Base-by-base conservation (phyloP, 2,113 vertebrate genomes). In the Pagrus major region DNA sequence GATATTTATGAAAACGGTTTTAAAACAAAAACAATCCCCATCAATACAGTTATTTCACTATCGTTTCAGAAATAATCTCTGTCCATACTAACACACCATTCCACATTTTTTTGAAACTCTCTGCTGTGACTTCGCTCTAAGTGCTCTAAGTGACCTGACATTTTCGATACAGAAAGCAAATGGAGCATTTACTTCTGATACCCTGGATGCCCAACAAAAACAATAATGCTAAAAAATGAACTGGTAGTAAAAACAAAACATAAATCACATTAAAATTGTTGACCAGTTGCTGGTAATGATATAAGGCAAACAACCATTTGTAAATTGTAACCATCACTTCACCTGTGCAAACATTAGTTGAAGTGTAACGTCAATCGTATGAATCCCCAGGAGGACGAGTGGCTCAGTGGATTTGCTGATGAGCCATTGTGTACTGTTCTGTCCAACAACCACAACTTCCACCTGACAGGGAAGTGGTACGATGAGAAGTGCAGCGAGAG, bases 381-480 rank as follows among this genome's bases (percentile, higher is more conserved):
- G 29, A 56, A 14, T 33, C 27, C 9, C 15, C 78, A 92, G 92
- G 84, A 90, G 12, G 86, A 92, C 0, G 88, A 89, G 0, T 93
- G 90, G 91, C 76, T 91, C 25, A 72, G 29, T 85, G 92, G 84
- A 44, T 92, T 82, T 15, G 64, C 81, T 3, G 71, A 87, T 65
- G 90, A 92, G 86, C 91, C 94, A 0, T 69, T 95, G 6, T 99
- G 97, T 82, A 95, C 94, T 0, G 84, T 97, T 85, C 87, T 98
- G 78, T 97, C 97, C 77, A 97, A 95, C 95, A 96, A 95, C 90
- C 96, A 95, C 91, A 96, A 96, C 92, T 95, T 96, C 91, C 94
- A 96, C 93, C 94, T 96, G 74, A 97, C 96, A 11, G 97, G 97
- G 80, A 97, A 97, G 87, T 98, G 97, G 98, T 97, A 97, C 76